Evolutionary conservation across 1,140 invertebrate species (phyloP), one percentile per base, ranked within the genome.

Genomic region (Cardiocondyla obscurior): DNA sequence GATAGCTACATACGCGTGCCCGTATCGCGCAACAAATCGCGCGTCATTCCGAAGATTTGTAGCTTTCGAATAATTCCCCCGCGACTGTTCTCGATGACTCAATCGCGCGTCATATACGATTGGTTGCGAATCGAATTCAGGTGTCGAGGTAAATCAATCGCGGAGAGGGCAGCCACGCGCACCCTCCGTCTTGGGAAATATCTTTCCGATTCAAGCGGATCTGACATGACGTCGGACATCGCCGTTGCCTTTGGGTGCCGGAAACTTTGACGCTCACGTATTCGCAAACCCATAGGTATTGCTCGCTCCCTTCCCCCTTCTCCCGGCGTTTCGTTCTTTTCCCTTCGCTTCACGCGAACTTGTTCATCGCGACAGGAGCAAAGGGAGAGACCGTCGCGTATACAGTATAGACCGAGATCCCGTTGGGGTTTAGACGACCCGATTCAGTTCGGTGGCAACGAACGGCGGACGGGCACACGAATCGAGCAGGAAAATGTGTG

Each of bases 331-430:
- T 53, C 28, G 72, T 58, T 44, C 65, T 46, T 46, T 58, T 36
- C 67, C 73, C 46, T 76, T 49, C 39, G 60, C 77, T 83, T 79
- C 60, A 25, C 64, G 60, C 58, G 70, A 82, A 85, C 85, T 67
- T 67, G 42, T 62, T 85, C 65, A 85, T 83, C 30, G 70, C 81
- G 64, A 44, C 57, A 19, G 28, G 55, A 67, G 74, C 33, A 58
- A 72, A 42, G 33, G 49, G 36, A 58, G 82, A 85, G 46, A 42
- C 36, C 46, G 19, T 25, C 28, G n/a, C 16, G 44, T 81, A 36
- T 12, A 55, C 49, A 14, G 58, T 88, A 87, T 64, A 69, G 22
- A 39, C 62, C 42, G 72, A 87, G 85, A 88, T 88, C 65, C 83
- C 83, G n/a, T 33, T 44, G 85, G 70, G 83, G 60, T 22, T 81